Conservation (phyloP, 2,888 invertebrate species). For the Tachystola acroxantha region DNA sequence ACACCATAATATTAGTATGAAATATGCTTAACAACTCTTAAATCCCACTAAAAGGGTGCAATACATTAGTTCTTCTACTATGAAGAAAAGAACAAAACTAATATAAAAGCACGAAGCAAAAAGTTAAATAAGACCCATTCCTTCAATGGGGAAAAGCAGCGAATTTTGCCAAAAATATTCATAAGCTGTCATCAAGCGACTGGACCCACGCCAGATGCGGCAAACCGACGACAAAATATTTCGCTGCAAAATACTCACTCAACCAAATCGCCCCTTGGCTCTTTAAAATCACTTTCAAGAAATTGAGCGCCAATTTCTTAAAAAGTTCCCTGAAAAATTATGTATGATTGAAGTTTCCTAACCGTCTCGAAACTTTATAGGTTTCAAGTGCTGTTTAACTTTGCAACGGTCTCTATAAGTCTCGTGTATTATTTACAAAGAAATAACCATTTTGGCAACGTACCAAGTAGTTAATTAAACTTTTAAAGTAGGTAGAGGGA, state of each 20-base stretch:
- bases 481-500: slow-evolving; percentile 12
- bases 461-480: slow-evolving; percentile 29
- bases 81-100: neutral
- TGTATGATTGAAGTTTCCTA: slow-evolving; percentile 28
- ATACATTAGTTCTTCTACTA: neutral
- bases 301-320: slow-evolving; percentile 55
- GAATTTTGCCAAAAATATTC: slow-evolving; percentile 75
- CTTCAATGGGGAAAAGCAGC: slow-evolving; percentile 50
- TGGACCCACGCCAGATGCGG: slow-evolving; percentile 74
- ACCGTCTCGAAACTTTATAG: slow-evolving; percentile 13
- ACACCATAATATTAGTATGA: too few species aligned
- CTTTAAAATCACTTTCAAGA: slow-evolving; percentile 67
- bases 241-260: slow-evolving; percentile 70
- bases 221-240: slow-evolving; percentile 70
- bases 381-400: slow-evolving; percentile 8
- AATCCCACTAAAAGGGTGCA: too few species aligned
- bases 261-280: slow-evolving; percentile 60
- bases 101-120: slow-evolving; percentile 23
- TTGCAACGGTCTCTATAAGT: neutral
- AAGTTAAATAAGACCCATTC: slow-evolving; percentile 56
- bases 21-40: too few species aligned
- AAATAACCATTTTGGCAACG: slow-evolving; percentile 15
- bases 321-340: slow-evolving; percentile 36
- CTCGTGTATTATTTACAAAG: slow-evolving; percentile 2
- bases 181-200: slow-evolving; percentile 76